phyloP scores from a whole-genome alignment of 2,888 invertebrate species.

The Xanthia icteritia region DNA sequence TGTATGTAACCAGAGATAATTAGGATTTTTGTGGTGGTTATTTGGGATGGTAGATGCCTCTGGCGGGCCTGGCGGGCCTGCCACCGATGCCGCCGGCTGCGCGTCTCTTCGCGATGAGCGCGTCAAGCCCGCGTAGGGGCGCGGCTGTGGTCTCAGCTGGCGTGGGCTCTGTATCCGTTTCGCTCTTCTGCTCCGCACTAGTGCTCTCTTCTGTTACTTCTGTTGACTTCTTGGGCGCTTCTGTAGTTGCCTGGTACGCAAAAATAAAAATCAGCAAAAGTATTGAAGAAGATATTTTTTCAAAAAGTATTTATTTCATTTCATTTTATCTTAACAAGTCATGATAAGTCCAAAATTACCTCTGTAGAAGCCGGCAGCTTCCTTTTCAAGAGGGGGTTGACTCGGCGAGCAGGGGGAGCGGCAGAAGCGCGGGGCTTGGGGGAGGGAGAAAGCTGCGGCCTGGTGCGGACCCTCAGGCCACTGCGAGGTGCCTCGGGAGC shows the following conservation, averaged over 20 bases:
- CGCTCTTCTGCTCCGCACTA: constrained; percentile 80
- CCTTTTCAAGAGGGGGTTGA: constrained; percentile 90
- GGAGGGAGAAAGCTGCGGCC: constrained; percentile 86
- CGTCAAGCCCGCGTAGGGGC: constrained; percentile 91
- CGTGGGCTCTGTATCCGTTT: constrained; percentile 83
- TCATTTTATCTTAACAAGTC: neutral
- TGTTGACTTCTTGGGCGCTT: constrained; percentile 83
- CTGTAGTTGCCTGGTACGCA: constrained; percentile 80
- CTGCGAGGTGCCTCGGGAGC: constrained; percentile 81
- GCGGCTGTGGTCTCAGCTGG: constrained; percentile 88
- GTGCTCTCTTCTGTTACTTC: constrained; percentile 86
- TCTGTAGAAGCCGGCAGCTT: constrained; percentile 86
- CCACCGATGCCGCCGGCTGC: constrained; percentile 87
- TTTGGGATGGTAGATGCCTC: constrained; percentile 75
- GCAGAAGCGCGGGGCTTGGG: constrained; percentile 87
- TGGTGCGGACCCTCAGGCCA: constrained; percentile 79
- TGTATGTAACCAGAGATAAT: constrained; percentile 52
- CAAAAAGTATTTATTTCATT: neutral
- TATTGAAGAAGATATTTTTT: neutral
- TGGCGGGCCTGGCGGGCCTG: constrained; percentile 80
- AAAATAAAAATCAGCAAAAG: constrained; percentile 11
- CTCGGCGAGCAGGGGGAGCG: constrained; percentile 87
- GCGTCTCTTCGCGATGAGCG: constrained; percentile 93
- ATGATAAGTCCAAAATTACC: constrained; percentile 68
- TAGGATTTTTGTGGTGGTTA: constrained; percentile 64